A percentile compares a stretch with the other conserved stretches of the same genome.
Evolutionary conservation across 1,140 invertebrate genomes (phyloP).

Genomic region (Calephelis virginiensis): DNA sequence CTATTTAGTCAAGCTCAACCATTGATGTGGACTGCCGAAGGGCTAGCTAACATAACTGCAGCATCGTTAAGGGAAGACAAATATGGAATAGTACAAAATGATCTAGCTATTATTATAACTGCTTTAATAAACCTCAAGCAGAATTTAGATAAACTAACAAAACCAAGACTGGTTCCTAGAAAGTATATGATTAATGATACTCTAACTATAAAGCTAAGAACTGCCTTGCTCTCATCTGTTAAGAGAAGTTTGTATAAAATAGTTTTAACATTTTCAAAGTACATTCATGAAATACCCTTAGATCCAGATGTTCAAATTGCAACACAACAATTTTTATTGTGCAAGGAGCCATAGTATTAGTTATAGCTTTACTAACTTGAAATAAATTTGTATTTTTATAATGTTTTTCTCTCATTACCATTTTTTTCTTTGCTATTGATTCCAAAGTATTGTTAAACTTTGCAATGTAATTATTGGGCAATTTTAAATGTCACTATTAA

Average conservation of each 20-base stretch:
- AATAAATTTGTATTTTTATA: slow-evolving; percentile 24
- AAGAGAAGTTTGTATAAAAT: slow-evolving; percentile 88
- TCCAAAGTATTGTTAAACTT: too few relatives aligned
- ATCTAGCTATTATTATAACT: slow-evolving; percentile 84
- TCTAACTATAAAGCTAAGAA: slow-evolving; percentile 81
- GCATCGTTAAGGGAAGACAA: slow-evolving; percentile 86
- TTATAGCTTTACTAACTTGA: neutral
- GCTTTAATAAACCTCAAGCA: slow-evolving; percentile 83
- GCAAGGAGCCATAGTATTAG: slow-evolving; percentile 64
- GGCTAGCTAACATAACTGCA: slow-evolving; percentile 83
- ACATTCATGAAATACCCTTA: slow-evolving; percentile 83
- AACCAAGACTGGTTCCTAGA: slow-evolving; percentile 80
- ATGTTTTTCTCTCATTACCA: neutral
- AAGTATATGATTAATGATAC: slow-evolving; percentile 80
- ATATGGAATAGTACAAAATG: slow-evolving; percentile 89
- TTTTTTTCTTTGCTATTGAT: neutral
- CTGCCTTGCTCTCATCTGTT: slow-evolving; percentile 80
- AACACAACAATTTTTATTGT: slow-evolving; percentile 74
- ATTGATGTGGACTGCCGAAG: slow-evolving; percentile 85
- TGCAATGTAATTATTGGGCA: too few relatives aligned
- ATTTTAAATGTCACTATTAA: too few relatives aligned
- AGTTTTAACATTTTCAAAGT: slow-evolving; percentile 82
- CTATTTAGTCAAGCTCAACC: slow-evolving; percentile 83
- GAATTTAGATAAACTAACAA: slow-evolving; percentile 85
- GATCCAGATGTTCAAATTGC: slow-evolving; percentile 71